Evolutionary conservation across 2,797 vertebrate species (phyloP).

Genomic region (Erithacus rubecula): DNA sequence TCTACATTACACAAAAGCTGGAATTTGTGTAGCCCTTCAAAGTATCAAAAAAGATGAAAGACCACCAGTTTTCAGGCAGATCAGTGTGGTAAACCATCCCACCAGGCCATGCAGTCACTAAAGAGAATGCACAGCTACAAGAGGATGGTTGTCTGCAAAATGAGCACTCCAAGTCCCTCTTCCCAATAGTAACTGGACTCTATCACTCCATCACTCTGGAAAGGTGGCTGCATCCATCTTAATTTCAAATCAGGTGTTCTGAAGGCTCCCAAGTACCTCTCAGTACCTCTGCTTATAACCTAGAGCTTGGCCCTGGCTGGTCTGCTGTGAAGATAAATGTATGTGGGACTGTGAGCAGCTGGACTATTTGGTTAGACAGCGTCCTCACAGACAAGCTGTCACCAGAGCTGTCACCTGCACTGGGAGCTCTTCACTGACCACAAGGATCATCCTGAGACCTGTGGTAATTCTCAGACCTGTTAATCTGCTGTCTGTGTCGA

Average conservation of each 20-base stretch:
- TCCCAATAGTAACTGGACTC: not conserved
- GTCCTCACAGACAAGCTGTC: not conserved
- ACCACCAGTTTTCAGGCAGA: not conserved
- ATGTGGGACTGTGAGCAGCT: not conserved
- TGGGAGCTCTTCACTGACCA: not conserved
- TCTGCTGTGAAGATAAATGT: not conserved
- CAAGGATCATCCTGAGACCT: accelerated
- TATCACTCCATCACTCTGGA: not conserved
- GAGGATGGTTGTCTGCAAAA: not conserved
- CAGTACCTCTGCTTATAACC: not conserved
- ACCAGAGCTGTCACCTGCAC: not conserved
- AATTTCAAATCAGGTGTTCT: not conserved
- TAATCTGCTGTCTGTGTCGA: not conserved
- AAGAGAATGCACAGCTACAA: not conserved
- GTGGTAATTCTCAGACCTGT: not conserved
- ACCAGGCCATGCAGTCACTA: not conserved
- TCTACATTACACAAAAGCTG: not conserved
- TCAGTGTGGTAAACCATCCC: not conserved
- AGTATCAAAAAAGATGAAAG: not conserved
- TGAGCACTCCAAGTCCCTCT: not conserved
- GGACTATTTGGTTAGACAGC: not conserved
- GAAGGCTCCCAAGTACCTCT: not conserved
- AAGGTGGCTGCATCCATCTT: not conserved
- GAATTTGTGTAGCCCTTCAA: not conserved
- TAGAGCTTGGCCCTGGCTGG: not conserved